Percentiles rank a stretch among this genome's conserved stretches.
These are phyloP conservation scores for Cydia strobilella DNA, from an alignment of 1,140 invertebrate genomes.

Conservation along the genomic window DNA sequence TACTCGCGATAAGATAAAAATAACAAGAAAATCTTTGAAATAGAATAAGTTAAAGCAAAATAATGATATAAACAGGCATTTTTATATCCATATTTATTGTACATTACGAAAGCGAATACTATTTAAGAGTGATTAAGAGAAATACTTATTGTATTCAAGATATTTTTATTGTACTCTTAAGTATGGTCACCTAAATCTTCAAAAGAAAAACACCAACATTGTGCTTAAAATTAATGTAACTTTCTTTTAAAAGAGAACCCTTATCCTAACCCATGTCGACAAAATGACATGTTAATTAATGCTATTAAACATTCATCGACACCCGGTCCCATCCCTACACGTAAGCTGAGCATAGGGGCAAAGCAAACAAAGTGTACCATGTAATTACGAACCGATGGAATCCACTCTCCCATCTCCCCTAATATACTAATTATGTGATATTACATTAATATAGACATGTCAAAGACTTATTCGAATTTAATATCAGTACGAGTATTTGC, in stretches of 20 bases:
- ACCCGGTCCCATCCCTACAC: slow-evolving; percentile 38
- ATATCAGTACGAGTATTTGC: background rate
- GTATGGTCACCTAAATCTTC: no score
- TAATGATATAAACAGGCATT: no score
- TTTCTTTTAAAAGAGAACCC: background rate
- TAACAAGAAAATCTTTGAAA: no score
- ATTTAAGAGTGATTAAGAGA: no score
- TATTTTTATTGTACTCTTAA: no score
- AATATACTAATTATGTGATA: slow-evolving; percentile 21
- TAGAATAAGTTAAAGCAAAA: no score
- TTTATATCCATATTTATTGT: no score
- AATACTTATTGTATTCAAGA: no score
- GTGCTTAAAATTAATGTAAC: background rate
- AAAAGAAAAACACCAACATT: background rate
- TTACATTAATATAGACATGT: slow-evolving; percentile 6
- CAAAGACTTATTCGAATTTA: background rate
- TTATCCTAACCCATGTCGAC: background rate
- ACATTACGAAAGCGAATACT: no score
- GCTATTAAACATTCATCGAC: slow-evolving; percentile 26
- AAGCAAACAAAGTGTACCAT: slow-evolving; percentile 53
- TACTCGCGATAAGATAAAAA: no score
- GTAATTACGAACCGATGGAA: slow-evolving; percentile 62
- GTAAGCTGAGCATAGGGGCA: slow-evolving; percentile 65
- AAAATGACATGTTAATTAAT: background rate
- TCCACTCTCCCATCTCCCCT: slow-evolving; percentile 32